Evolutionary conservation across 2,888 invertebrate genomes (phyloP).

Genomic region (Scrobipalpa atriplicella): DNA sequence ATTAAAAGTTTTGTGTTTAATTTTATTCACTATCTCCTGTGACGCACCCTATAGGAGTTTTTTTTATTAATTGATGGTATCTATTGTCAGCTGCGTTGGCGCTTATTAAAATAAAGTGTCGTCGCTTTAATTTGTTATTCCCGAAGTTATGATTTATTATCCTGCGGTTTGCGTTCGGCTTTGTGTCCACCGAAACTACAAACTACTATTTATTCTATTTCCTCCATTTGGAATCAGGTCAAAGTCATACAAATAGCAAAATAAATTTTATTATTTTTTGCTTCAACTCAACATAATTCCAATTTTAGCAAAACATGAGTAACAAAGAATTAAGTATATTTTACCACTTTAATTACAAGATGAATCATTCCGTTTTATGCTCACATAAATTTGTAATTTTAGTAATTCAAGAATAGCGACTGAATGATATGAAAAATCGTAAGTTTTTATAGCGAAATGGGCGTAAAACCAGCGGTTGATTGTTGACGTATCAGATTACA

Average conservation of each 20-base stretch:
- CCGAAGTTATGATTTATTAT: slow-evolving; percentile 26
- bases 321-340: slow-evolving; percentile 12
- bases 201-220: slow-evolving; percentile 2
- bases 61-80: slow-evolving; percentile 26
- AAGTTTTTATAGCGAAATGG: slow-evolving; percentile 25
- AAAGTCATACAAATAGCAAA: not conserved
- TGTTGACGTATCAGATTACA: slow-evolving; percentile 25
- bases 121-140: slow-evolving; percentile 29
- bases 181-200: slow-evolving; percentile 30
- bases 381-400: slow-evolving; percentile 18
- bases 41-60: not conserved
- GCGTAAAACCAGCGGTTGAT: slow-evolving; percentile 24
- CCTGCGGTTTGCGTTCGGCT: slow-evolving; percentile 28
- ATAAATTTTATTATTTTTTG: slow-evolving; percentile 5
- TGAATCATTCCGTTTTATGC: slow-evolving; percentile 24
- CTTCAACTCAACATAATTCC: slow-evolving; percentile 17
- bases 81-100: slow-evolving; percentile 21
- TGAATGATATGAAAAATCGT: slow-evolving; percentile 24
- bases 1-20: slow-evolving; percentile 33
- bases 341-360: slow-evolving; percentile 17
- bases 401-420: slow-evolving; percentile 17
- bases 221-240: slow-evolving; percentile 1
- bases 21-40: slow-evolving; percentile 30
- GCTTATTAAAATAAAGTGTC: slow-evolving; percentile 29
- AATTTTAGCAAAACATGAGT: slow-evolving; percentile 19